A percentile compares a stretch with the other conserved stretches of the same genome.
Conservation (phyloP, 2,113 vertebrate genomes). For the Prunella fulvescens region DNA sequence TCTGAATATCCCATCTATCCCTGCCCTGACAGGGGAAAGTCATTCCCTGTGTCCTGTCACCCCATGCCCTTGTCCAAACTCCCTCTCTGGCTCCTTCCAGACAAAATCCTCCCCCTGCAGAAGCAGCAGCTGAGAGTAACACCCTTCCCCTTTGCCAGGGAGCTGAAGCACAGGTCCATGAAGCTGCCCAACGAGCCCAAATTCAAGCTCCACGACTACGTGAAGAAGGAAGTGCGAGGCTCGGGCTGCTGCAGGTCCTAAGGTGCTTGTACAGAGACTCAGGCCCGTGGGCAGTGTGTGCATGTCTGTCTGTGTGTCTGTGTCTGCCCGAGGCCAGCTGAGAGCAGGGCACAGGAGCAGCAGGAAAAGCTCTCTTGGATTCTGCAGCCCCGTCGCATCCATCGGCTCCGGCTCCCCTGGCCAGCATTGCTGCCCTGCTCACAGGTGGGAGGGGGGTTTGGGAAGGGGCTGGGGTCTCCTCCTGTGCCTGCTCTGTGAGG, state of each 20-base stretch:
- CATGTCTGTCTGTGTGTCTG: constrained; percentile 54
- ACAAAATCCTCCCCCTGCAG: background rate
- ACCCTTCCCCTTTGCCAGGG: constrained; percentile 61
- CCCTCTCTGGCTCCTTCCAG: background rate
- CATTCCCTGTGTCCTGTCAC: background rate
- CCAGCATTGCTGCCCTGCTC: background rate
- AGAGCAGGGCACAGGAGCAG: background rate
- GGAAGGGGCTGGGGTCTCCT: background rate
- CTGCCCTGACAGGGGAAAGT: background rate
- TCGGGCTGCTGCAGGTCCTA: constrained; percentile 85
- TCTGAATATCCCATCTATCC: background rate
- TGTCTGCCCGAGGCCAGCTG: background rate
- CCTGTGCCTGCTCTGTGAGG: background rate
- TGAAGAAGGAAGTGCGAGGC: constrained; percentile 83
- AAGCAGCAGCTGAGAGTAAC: background rate
- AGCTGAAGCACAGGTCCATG: constrained; percentile 84
- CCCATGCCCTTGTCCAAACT: background rate
- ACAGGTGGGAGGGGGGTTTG: background rate
- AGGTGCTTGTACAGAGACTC: constrained; percentile 29
- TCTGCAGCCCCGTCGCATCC: background rate
- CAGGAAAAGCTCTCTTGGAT: background rate
- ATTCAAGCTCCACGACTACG: constrained; percentile 90
- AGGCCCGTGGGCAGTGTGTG: constrained; percentile 26
- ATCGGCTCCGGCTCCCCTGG: rapidly evolving
- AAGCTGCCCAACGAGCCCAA: constrained; percentile 81